Percentiles rank a stretch among this genome's conserved stretches.
Conservation (phyloP, 2,113 vertebrate genomes). For the Menura novaehollandiae region DNA sequence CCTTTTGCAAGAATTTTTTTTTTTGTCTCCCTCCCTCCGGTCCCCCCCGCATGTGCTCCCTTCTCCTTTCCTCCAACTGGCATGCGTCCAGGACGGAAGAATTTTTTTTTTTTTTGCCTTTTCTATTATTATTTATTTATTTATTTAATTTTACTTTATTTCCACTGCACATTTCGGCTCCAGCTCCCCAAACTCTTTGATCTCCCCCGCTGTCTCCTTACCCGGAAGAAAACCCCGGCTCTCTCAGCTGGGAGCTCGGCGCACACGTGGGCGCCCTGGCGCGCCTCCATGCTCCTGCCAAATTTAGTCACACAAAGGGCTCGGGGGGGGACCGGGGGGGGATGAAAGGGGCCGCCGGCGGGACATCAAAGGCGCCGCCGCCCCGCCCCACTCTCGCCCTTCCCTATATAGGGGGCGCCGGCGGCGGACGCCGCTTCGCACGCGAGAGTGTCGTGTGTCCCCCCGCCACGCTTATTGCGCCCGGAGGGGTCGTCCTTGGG, state of each 20-base stretch:
- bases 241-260: constrained; percentile 93
- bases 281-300: constrained; percentile 87
- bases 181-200: constrained; percentile 90
- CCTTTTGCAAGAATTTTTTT: neutral
- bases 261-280: constrained; percentile 97
- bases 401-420: constrained; percentile 81
- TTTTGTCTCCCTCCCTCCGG: neutral
- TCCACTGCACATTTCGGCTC: constrained; percentile 86
- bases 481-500: neutral
- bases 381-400: constrained; percentile 83
- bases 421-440: constrained; percentile 72
- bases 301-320: constrained; percentile 98
- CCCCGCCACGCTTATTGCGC: neutral
- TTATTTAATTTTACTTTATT: constrained; percentile 9
- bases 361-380: constrained; percentile 87
- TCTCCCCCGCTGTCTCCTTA: constrained; percentile 90
- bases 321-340: constrained; percentile 32
- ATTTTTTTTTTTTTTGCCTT: neutral
- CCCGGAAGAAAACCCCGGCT: constrained; percentile 94
- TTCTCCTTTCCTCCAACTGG: constrained; percentile 59
- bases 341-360: constrained; percentile 92
- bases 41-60: neutral
- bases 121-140: neutral
- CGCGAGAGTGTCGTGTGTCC: constrained; percentile 47
- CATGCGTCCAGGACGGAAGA: constrained; percentile 82